Evolutionary conservation across 2,113 vertebrate species (phyloP).

Genomic region (Neolamprologus modestus): DNA sequence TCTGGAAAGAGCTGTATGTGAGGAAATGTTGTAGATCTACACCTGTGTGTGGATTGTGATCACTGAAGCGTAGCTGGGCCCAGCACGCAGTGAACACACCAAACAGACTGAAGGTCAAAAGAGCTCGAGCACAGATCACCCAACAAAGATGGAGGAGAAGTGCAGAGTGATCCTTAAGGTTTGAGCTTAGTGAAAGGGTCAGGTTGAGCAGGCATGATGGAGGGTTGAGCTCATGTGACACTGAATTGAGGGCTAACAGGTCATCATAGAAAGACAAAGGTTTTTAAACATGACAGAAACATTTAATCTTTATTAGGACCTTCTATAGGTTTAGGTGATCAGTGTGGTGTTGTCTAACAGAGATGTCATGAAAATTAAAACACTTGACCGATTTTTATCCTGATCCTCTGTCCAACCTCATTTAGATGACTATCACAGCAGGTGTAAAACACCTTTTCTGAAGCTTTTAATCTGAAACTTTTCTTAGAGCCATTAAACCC

Average conservation of each 20-base stretch:
- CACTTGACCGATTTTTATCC: neutral
- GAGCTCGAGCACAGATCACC: neutral
- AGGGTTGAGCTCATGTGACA: neutral
- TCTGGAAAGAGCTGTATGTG: neutral
- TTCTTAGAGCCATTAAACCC: neutral
- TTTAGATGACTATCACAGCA: neutral
- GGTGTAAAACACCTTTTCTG: neutral
- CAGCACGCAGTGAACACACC: neutral
- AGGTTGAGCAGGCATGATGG: accelerated
- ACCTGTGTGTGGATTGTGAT: neutral
- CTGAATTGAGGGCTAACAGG: neutral
- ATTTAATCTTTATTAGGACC: neutral
- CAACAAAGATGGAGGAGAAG: neutral
- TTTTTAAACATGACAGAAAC: neutral
- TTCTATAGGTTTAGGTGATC: neutral
- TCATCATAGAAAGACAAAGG: neutral
- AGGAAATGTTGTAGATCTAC: neutral
- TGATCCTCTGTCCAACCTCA: neutral
- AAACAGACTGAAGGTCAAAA: neutral
- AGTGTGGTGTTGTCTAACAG: neutral
- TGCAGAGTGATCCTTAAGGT: neutral
- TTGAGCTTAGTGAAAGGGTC: neutral
- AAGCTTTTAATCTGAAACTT: neutral
- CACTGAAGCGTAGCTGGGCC: neutral
- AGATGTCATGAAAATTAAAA: neutral